Evolutionary conservation across 2,888 invertebrate genomes (phyloP).

Genomic region (Hypena proboscidalis): DNA sequence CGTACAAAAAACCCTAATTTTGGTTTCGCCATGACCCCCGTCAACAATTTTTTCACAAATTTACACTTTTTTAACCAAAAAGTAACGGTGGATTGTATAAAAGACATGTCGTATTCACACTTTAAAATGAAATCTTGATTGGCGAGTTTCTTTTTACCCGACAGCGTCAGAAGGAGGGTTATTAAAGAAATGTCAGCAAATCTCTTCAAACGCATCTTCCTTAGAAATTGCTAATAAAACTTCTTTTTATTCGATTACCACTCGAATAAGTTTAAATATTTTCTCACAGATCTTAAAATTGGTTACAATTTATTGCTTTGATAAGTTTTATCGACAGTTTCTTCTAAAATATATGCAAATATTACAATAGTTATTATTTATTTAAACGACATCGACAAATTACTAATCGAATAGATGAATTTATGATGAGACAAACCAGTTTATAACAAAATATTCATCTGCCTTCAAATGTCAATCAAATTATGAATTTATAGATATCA

Average conservation of each 20-base stretch:
- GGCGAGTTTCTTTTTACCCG: conserved; percentile 72
- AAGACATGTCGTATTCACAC: conserved; percentile 74
- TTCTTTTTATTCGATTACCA: conserved; percentile 58
- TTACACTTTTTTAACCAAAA: conserved; percentile 74
- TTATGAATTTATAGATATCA: conserved; percentile 60
- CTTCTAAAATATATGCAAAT: conserved; percentile 23
- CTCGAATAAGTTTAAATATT: conserved; percentile 56
- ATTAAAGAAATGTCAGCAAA: conserved; percentile 64
- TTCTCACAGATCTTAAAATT: conserved; percentile 70
- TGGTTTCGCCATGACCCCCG: conserved; percentile 81
- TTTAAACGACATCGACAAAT: conserved; percentile 29
- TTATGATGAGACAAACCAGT: conserved; percentile 65
- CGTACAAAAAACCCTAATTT: conserved; percentile 81
- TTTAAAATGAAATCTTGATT: conserved; percentile 83
- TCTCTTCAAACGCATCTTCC: conserved; percentile 72
- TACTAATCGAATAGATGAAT: conserved; percentile 51
- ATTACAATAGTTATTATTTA: conserved; percentile 30
- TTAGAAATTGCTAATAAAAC: conserved; percentile 62
- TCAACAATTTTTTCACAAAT: conserved; percentile 77
- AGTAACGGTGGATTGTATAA: conserved; percentile 75
- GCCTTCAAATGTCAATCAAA: conserved; percentile 71
- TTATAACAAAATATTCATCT: conserved; percentile 53
- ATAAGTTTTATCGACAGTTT: conserved; percentile 3
- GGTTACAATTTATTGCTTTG: conserved; percentile 17
- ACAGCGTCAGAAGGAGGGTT: no score